phyloP scores from a whole-genome alignment of 2,797 vertebrate genomes.

The Babyrousa celebensis region DNA sequence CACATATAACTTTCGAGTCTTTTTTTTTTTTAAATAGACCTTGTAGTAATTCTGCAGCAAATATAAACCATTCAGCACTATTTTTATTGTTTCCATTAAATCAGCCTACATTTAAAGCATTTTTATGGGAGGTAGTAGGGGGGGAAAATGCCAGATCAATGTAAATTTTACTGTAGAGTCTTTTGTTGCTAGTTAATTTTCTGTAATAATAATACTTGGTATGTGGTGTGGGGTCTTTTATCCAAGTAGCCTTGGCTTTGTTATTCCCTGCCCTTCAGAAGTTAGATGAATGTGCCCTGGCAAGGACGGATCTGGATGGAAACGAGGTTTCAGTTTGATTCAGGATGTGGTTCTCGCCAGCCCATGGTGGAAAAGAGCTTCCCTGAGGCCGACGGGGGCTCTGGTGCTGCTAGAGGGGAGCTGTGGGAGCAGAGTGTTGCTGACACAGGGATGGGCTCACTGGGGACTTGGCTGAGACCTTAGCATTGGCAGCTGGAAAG shows the following conservation, averaged over 20 bases:
- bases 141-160: slow-evolving; percentile 51
- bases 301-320: background rate
- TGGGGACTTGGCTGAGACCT: background rate
- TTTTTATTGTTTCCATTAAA: slow-evolving; percentile 81
- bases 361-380: background rate
- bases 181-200: slow-evolving; percentile 78
- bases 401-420: background rate
- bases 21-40: slow-evolving; percentile 76
- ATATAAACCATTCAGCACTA: slow-evolving; percentile 83
- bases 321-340: background rate
- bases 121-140: slow-evolving; percentile 70
- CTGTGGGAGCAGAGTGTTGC: background rate
- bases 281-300: background rate
- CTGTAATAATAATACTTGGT: slow-evolving; percentile 58
- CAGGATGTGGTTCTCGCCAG: background rate
- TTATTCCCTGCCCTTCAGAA: slow-evolving; percentile 45
- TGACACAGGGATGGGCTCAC: no score
- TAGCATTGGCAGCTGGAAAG: background rate
- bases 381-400: background rate
- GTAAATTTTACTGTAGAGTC: slow-evolving; percentile 71
- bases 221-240: background rate
- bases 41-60: slow-evolving; percentile 76
- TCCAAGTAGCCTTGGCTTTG: slow-evolving; percentile 21
- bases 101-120: slow-evolving; percentile 75
- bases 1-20: slow-evolving; percentile 66